Evolutionary conservation across 2,888 invertebrate species (phyloP), one percentile per base, ranked within the genome.

Genomic region (Aquatica leii): DNA sequence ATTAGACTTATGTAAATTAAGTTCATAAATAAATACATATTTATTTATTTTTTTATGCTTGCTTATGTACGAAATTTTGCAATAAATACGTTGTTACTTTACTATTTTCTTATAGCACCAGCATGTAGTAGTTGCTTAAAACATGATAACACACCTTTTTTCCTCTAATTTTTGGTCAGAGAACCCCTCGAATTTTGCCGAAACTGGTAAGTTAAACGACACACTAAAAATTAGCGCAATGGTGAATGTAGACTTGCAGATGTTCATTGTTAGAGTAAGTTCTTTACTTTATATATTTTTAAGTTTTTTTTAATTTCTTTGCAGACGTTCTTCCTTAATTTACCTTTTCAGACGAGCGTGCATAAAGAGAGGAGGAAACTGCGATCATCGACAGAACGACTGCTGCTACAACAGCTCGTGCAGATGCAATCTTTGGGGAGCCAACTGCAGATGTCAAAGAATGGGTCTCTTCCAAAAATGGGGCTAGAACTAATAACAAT

Each of bases 401-500:
- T 94, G 94, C 85, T 94, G 94, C 85, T 89, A 90, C 84, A 92
- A 90, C 74, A 91, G 92, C 69, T 90, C 92, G 69, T 94, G 94
- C 83, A 87, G 94, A 68, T 94, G 94, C 86, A 94, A 94, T 82
- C 85, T 94, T 54, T 94, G 93, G 93, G 93, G 94, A 65, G 89
- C 91, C 79, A 94, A 94, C 85, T 94, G 94, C 82, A 87, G 91
- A 76, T 94, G 94, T 82, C 93, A 94, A 82, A 88, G 94, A 74
- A 90, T 91, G 88, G 93, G 94, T 65, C 87, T 94, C 78, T 94
- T 94, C 87, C 93, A 93, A 81, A 92, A 92, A 83, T 92, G 92
- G 91, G 91, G 91, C 80, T 90, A 87, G 84, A 78, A 66, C 20
- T 9, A n/a, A 34, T 48, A 54, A 24, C 18, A 12, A n/a, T 9